Percentiles rank a stretch among this genome's conserved stretches.
Conservation (phyloP, 2,797 vertebrate genomes). For the Sebastiscus tertius region DNA sequence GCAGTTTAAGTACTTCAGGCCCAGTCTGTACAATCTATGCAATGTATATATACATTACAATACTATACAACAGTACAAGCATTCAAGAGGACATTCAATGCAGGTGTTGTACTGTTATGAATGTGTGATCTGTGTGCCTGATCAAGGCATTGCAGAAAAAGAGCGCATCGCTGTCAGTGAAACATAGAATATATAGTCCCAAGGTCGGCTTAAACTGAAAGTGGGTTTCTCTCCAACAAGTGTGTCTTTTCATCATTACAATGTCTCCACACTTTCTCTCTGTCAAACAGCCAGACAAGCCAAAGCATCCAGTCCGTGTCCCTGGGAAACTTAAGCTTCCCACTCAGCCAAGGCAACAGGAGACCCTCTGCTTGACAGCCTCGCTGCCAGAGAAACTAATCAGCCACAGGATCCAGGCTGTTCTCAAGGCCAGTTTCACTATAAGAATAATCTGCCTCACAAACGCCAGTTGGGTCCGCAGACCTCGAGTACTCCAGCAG, state of each 20-base stretch:
- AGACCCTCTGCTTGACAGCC: slow-evolving; percentile 39
- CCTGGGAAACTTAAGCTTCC: slow-evolving; percentile 16
- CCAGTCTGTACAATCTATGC: background rate
- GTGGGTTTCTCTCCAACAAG: background rate
- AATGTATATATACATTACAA: background rate
- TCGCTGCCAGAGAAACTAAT: slow-evolving; percentile 50
- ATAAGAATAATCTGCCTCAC: slow-evolving; percentile 34
- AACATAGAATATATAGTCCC: background rate
- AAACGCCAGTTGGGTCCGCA: slow-evolving; percentile 24
- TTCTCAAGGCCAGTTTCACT: slow-evolving; percentile 38
- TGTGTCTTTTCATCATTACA: background rate
- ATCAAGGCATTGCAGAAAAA: background rate
- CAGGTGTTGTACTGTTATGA: background rate
- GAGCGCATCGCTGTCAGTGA: background rate
- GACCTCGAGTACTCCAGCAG: slow-evolving; percentile 29
- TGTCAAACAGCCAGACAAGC: slow-evolving; percentile 30
- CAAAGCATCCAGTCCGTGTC: slow-evolving; percentile 8
- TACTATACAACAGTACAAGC: no score
- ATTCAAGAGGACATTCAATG: background rate
- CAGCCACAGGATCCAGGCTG: slow-evolving; percentile 30
- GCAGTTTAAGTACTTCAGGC: no score
- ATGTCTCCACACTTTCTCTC: slow-evolving; percentile 4
- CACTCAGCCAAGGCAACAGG: slow-evolving; percentile 31
- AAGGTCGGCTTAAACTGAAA: background rate
- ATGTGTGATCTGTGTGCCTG: background rate